Evolutionary conservation across 2,888 invertebrate species (phyloP).

Genomic region (Hermaeophaga mercurialis): DNA sequence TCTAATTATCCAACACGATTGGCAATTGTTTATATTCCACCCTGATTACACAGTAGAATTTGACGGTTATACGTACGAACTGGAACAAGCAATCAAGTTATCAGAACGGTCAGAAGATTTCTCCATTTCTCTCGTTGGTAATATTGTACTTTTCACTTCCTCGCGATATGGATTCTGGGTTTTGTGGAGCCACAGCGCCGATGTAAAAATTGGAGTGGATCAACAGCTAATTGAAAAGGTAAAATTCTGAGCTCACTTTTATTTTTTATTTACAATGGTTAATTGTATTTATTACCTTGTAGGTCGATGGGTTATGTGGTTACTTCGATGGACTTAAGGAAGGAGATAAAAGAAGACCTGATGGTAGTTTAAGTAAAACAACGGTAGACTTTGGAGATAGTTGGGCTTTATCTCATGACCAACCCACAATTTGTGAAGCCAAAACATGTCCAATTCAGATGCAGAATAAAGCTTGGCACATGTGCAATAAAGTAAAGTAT

Average conservation of each 20-base stretch:
- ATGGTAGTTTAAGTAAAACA: slow-evolving; percentile 66
- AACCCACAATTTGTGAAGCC: slow-evolving; percentile 63
- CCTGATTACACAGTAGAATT: slow-evolving; percentile 70
- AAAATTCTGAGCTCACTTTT: too few relatives aligned
- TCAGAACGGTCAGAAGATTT: slow-evolving; percentile 60
- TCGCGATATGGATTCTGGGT: slow-evolving; percentile 76
- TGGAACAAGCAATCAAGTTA: slow-evolving; percentile 60
- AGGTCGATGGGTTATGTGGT: slow-evolving; percentile 81
- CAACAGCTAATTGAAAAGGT: slow-evolving; percentile 63
- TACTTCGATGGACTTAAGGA: slow-evolving; percentile 68
- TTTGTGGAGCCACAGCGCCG: slow-evolving; percentile 69
- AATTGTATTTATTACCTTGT: too few relatives aligned
- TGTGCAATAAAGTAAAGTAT: slow-evolving; percentile 66
- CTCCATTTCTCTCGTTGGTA: slow-evolving; percentile 71
- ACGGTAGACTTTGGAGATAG: slow-evolving; percentile 76
- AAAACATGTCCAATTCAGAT: slow-evolving; percentile 66
- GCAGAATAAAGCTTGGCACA: slow-evolving; percentile 68
- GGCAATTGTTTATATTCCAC: slow-evolving; percentile 64
- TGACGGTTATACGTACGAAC: slow-evolving; percentile 68
- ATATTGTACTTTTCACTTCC: slow-evolving; percentile 71
- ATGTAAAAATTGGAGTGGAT: slow-evolving; percentile 70
- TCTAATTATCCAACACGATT: slow-evolving; percentile 67
- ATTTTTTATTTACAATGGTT: too few relatives aligned
- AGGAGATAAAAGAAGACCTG: slow-evolving; percentile 76
- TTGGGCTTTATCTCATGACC: slow-evolving; percentile 68